Conservation (phyloP, 2,113 vertebrate species). For the Gambusia holbrooki region DNA sequence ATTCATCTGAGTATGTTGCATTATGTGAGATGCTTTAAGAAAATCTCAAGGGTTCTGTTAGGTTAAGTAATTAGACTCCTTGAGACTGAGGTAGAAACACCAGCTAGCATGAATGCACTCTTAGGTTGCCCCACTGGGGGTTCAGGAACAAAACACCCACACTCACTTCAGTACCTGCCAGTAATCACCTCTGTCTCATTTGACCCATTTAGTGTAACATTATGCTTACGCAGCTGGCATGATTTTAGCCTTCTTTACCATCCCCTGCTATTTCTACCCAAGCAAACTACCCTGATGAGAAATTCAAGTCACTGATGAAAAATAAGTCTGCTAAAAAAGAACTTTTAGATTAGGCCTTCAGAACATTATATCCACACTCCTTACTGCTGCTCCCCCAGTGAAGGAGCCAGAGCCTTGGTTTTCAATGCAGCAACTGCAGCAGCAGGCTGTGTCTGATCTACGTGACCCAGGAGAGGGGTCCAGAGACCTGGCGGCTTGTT, state of each 20-base stretch:
- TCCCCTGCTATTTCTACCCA: conserved; percentile 47
- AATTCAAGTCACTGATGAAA: conserved; percentile 61
- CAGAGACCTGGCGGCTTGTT: conserved; percentile 47
- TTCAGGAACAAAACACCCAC: conserved; percentile 63
- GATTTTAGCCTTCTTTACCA: conserved; percentile 54
- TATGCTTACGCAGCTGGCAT: conserved; percentile 70
- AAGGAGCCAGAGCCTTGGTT: conserved; percentile 31
- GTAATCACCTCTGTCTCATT: conserved; percentile 72
- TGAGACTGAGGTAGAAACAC: conserved; percentile 32
- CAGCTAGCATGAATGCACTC: conserved; percentile 54
- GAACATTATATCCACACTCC: conserved; percentile 38
- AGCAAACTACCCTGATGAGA: conserved; percentile 67
- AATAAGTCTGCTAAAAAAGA: conserved; percentile 51
- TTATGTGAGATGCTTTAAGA: conserved; percentile 12
- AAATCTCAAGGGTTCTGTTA: conserved; percentile 51
- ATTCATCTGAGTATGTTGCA: conserved; percentile 15
- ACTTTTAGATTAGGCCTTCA: conserved; percentile 48
- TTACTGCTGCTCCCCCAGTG: conserved; percentile 38
- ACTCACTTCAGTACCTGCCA: conserved; percentile 53
- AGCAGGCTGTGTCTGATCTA: conserved; percentile 57
- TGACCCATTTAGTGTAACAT: conserved; percentile 73
- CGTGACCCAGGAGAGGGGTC: conserved; percentile 55
- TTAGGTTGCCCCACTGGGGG: conserved; percentile 54
- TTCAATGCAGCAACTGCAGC: conserved; percentile 58
- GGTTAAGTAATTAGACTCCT: conserved; percentile 62